A percentile compares a stretch with the other conserved stretches of the same genome.
Conservation (phyloP, 2,113 vertebrate genomes). For the Prolemur simus region DNA sequence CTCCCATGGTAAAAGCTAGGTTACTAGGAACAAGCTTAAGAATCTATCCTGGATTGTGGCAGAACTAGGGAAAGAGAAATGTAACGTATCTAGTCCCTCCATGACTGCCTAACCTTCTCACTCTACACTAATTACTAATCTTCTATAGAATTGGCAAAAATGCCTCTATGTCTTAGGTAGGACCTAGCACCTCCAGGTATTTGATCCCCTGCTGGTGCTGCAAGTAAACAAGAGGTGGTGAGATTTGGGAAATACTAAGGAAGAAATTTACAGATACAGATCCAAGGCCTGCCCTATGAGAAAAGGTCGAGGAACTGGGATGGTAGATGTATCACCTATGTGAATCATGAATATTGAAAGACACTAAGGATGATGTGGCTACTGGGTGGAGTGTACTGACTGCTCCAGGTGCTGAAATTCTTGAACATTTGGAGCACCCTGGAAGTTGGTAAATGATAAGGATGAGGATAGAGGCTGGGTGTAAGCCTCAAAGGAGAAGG, state of each 20-base stretch:
- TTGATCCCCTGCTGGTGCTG: background rate
- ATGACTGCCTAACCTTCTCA: background rate
- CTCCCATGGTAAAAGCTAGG: background rate
- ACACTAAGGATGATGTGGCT: background rate
- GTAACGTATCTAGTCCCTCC: background rate
- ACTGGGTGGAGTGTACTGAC: background rate
- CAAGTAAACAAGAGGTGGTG: background rate
- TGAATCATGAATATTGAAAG: slow-evolving; percentile 21
- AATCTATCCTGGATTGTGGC: background rate
- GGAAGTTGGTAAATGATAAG: background rate
- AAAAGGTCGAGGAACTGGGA: background rate
- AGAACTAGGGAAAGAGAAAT: background rate
- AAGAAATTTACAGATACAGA: background rate
- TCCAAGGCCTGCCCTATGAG: background rate
- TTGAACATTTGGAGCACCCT: background rate
- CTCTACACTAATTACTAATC: background rate
- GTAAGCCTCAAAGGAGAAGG: background rate
- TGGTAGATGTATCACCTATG: background rate
- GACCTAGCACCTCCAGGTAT: background rate
- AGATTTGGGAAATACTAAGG: background rate
- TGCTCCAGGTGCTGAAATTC: background rate
- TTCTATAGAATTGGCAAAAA: background rate
- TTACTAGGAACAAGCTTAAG: background rate
- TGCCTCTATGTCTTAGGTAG: background rate
- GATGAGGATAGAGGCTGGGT: background rate